Evolutionary conservation across 2,797 vertebrate genomes (phyloP), one percentile per base, ranked within the genome.

Genomic region (Sebastes aleutianus): DNA sequence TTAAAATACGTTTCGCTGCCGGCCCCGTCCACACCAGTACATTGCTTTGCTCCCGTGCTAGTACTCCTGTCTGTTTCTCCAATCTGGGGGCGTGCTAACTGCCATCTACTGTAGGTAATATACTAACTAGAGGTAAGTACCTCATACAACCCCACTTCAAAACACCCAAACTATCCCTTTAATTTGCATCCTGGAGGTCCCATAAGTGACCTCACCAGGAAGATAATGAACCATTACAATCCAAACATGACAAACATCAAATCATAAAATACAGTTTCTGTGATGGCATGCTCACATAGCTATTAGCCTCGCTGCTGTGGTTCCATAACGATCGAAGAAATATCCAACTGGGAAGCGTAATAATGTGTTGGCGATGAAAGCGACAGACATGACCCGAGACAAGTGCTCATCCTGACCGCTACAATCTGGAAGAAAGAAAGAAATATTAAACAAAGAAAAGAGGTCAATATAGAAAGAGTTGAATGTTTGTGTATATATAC

Each of bases 341-440:
- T 92, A 94, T 71, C 96, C 96, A 2, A 85, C 90, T n/a, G 94
- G 95, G 39, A 97, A 94, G 3, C 94, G 94, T 81, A 96, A 83
- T 76, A 97, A 95, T 90, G 95, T 96, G 90, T 95, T 96, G 91
- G 95, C 94, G 91, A 97, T 96, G 76, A 95, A 95, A 5, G 93
- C 95, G 1, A 97, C 76, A 43, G 96, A 96, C 84, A 97, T 96
- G 84, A 97, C 89, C 65, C 96, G 91, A 0, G 95, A 95, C 71
- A 96, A 95, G 20, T 85, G 92, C 74, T 95, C 95, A 5, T 96
- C 96, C 89, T 96, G 96, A 8, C 31, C 29, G 5, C 89, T 92
- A 89, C 94, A 96, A 66, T 82, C 96, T 96, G 79, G 1, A 53
- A 53, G 31, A 72, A 50, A 36, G 22, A 74, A 64, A 83, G 62